Base-by-base conservation (phyloP, 1,140 invertebrate genomes). In the Ceratina australensis region DNA sequence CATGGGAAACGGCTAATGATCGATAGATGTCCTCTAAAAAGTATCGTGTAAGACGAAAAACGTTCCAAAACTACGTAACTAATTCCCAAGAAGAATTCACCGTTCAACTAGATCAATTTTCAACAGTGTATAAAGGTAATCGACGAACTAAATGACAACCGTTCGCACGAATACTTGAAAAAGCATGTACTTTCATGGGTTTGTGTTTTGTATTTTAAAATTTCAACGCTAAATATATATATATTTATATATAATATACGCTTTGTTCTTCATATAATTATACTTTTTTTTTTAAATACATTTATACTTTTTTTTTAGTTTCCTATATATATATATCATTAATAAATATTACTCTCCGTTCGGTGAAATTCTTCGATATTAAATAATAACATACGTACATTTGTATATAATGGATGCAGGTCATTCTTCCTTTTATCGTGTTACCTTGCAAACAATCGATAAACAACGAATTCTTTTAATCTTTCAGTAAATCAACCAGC, bases 131-230 rank as follows among this genome's bases (percentile, higher is more conserved):
- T 16, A 63, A 78, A 65, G 59, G 15, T 80, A 84, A 84, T 83
- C 68, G 59, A 83, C 68, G 54, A 80, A 81, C 65, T 76, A 79
- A 86, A 59, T 64, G 66, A 67, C 64, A 87, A 84, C 61, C 67
- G 47, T 87, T 82, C 57, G 76, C 80, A 76, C 60, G 75, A 86
- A 86, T 83, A 84, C 72, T 87, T 72, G 84, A 88, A 89, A 85
- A 91, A 90, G 88, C 90, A 88, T 86, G 86, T 92, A 92, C 91
- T 92, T 92, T 92, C 91, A 92, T 91, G 89, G 89, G 87, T 91
- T 91, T 92, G 86, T 91, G 83, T 91, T 82, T 90, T 90, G 79
- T 88, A 87, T 90, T 84, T 89, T 87, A 83, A 83, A 88, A 88
- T 85, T 68, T 88, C 87, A 87, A 90, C 83, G 78, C 88, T 90